Evolutionary conservation across 2,797 vertebrate genomes (phyloP), one percentile per base, ranked within the genome.

Genomic region (Odontamblyopus lacepedii): DNA sequence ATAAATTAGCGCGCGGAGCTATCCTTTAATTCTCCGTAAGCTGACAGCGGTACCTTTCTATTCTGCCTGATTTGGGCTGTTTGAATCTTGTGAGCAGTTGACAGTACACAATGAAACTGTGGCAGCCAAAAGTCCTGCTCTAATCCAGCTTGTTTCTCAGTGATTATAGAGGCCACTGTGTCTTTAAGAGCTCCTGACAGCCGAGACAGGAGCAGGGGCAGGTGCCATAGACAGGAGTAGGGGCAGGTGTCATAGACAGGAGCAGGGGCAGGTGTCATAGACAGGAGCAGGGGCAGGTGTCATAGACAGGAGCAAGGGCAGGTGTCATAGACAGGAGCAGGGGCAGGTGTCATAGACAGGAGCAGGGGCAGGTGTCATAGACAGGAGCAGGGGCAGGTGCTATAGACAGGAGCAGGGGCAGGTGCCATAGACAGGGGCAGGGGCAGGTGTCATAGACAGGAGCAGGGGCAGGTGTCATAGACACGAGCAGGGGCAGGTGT

Each of bases 101-200:
- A 80, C 79, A 70, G 83, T 71, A 76, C 85, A 87, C 85, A 85
- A 85, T 84, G 82, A 79, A 76, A 71, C 76, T 78, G 80, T 80
- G 79, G 75, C 71, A 81, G 82, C 81, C 74, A 76, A 87, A 88
- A 89, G 84, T 82, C 78, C 63, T 67, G 56, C 73, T 78, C 18
- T 63, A 86, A 90, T 63, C 61, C 61, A n/a, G n/a, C 60, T 19
- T 19, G 18, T 38, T 38, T n/a, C 30, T 63, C 30, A 1, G 61
- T 23, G 61, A 63, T 38, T 63, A 38, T 38, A 12, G 30, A 0
- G 26, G 18, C 7, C 19, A 11, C 29, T 35, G 29, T 15, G 16
- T 61, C 29, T 61, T 30, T 61, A 61, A 61, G 15, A 29, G 59
- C 78, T 89, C 85, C 79, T 70, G 80, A 84, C 87, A 83, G 83